Evolutionary conservation across 2,888 invertebrate species (phyloP).

Genomic region (Calameuta filiformis): DNA sequence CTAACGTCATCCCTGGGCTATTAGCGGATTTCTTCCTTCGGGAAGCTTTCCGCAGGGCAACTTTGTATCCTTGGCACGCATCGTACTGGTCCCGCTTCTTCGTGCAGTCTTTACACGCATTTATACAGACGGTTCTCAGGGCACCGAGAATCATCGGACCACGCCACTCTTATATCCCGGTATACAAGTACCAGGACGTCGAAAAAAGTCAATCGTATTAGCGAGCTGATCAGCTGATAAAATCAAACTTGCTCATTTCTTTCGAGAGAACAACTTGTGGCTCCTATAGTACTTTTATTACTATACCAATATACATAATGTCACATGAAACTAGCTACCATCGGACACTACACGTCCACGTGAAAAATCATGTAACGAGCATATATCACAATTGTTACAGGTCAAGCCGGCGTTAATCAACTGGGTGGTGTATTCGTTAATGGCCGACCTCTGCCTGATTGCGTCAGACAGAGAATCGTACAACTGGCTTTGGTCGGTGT

Average conservation of each 20-base stretch:
- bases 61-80: not conserved
- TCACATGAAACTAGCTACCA: not conserved
- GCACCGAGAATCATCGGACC: not conserved
- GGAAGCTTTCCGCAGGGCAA: not conserved
- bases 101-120: not conserved
- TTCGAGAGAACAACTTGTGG: not conserved
- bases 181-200: not conserved
- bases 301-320: not conserved
- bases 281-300: not conserved
- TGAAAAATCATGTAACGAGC: not conserved
- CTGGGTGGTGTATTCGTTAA: conserved; percentile 97
- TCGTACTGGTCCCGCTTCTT: not conserved
- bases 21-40: conserved; percentile 28
- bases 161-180: not conserved
- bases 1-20: conserved; percentile 27
- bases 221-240: not conserved
- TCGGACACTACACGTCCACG: not conserved
- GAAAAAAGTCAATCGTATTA: not conserved
- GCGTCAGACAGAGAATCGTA: conserved; percentile 91
- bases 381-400: conserved; percentile 67
- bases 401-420: conserved; percentile 97
- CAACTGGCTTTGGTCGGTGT: conserved; percentile 95
- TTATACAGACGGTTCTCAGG: not conserved
- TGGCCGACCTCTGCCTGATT: conserved; percentile 95
- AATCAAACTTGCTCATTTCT: not conserved